Evolutionary conservation across 1,140 invertebrate species (phyloP), one percentile per base, ranked within the genome.

Genomic region (Drosophila bocqueti): DNA sequence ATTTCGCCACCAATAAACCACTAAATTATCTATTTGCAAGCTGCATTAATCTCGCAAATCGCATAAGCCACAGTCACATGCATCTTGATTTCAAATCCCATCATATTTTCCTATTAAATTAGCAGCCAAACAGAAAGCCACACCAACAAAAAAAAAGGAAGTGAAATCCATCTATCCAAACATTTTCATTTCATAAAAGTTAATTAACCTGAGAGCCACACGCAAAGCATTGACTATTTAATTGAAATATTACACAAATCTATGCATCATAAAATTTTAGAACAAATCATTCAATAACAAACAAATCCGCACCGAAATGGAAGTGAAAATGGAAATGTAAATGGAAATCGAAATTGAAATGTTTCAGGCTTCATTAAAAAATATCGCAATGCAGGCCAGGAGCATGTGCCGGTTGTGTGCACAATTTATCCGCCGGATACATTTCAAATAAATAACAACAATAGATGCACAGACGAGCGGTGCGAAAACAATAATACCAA

Each of bases 281-380:
- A 87, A 84, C 78, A 89, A 89, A 87, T 78, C 81, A 68, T 77
- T 62, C 65, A 87, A 82, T 72, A 81, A 78, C 73, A 80, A 83
- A 71, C 74, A 85, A 42, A 83, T 69, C 76, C 63, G 46, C 72
- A 76, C 8, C 11, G 29, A n/a, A 57, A 38, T 24, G 36, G 52
- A 21, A 10, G 18, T 54, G 50, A 0, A 54, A 54, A 54, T 54
- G 50, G 4, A 54, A 79, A 61, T 72, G 63, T 6, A 57, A 68
- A 84, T 80, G 54, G 18, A 62, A 61, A 77, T 76, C 11, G 65
- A 49, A 79, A 81, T 78, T 68, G 49, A 89, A 89, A 89, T 89
- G 84, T 90, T 89, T 89, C 85, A 82, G 81, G 85, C 85, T 90
- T 90, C 86, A 89, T 89, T 89, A 81, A 81, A 85, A 89, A 85